Evolutionary conservation across 2,888 invertebrate species (phyloP).

Genomic region (Prenolepis imparis): DNA sequence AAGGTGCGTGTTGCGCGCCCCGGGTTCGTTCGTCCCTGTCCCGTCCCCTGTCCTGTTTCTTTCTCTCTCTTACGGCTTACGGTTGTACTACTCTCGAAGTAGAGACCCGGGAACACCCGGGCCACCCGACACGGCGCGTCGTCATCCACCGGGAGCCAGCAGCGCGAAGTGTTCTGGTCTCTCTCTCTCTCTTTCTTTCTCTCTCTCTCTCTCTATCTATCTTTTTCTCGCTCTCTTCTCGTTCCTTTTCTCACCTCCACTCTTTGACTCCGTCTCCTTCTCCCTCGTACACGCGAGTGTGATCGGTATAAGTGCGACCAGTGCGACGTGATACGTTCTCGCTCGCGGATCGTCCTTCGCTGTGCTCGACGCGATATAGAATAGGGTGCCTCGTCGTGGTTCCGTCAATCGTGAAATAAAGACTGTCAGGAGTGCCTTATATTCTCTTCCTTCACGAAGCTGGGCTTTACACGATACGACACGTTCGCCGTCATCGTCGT

Average conservation of each 20-base stretch:
- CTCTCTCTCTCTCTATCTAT: not conserved
- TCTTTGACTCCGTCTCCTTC: slow-evolving; percentile 2
- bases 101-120: slow-evolving; percentile 23
- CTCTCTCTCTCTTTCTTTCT: not conserved
- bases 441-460: slow-evolving; percentile 6
- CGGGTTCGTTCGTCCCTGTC: not conserved
- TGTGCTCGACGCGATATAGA: slow-evolving; percentile 42
- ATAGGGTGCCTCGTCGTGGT: slow-evolving; percentile 38
- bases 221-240: no score
- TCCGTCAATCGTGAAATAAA: slow-evolving; percentile 63
- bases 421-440: slow-evolving; percentile 71
- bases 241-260: not conserved
- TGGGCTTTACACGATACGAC: not conserved
- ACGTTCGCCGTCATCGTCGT: not conserved
- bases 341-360: slow-evolving; percentile 52
- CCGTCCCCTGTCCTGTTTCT: not conserved
- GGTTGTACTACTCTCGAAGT: slow-evolving; percentile 59
- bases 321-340: slow-evolving; percentile 69
- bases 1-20: slow-evolving; percentile 71
- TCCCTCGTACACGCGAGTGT: slow-evolving; percentile 31
- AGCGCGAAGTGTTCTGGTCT: slow-evolving; percentile 29
- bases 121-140: slow-evolving; percentile 52
- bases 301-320: slow-evolving; percentile 56
- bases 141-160: slow-evolving; percentile 46
- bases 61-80: no score